Conservation (phyloP, 2,113 vertebrate species). For the Charina bottae region DNA sequence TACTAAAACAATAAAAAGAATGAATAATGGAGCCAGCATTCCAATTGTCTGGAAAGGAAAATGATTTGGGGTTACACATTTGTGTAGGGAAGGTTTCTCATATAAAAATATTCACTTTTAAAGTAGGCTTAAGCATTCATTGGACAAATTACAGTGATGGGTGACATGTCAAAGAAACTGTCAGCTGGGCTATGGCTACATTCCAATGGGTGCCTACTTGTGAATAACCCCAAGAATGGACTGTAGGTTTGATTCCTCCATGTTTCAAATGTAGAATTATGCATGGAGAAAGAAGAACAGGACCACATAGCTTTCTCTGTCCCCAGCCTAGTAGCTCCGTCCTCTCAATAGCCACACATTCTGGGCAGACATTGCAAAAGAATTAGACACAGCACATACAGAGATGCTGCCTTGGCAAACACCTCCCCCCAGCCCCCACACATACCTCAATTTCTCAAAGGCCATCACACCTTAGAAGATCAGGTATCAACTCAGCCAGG, state of each 20-base stretch:
- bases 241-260: not conserved
- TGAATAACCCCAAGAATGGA: not conserved
- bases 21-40: slow-evolving; percentile 54
- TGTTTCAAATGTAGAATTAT: not conserved
- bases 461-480: no score
- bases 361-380: not conserved
- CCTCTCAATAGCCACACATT: not conserved
- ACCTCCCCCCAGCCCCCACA: no score
- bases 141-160: accelerated
- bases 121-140: slow-evolving; percentile 26
- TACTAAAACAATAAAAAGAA: slow-evolving; percentile 48
- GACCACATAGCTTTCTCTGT: not conserved
- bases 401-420: no score
- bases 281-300: no score
- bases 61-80: slow-evolving; percentile 54
- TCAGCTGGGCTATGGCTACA: not conserved
- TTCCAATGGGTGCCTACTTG: not conserved
- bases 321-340: not conserved
- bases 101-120: slow-evolving; percentile 15
- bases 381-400: not conserved
- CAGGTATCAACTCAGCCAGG: no score
- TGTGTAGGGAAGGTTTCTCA: slow-evolving; percentile 25
- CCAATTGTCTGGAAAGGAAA: slow-evolving; percentile 43
- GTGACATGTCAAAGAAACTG: not conserved
- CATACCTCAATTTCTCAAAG: no score